Percentiles rank a stretch among this genome's conserved stretches.
Conservation (phyloP, 2,888 invertebrate species). For the Parnassius orleans region DNA sequence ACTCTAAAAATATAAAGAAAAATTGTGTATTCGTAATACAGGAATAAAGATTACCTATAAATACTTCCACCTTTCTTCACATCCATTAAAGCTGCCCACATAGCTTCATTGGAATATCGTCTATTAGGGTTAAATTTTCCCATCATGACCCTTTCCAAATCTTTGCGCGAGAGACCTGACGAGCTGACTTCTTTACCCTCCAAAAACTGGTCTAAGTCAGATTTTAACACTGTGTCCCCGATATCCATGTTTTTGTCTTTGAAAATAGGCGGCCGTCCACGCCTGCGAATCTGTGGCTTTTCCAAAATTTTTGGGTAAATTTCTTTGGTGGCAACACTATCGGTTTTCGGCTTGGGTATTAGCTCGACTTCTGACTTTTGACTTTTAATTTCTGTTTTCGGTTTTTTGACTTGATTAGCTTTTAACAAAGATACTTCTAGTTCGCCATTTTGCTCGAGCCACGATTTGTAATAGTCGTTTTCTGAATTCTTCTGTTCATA, state of each 20-base stretch:
- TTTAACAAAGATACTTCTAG: slow-evolving; percentile 70
- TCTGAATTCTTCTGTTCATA: slow-evolving; percentile 50
- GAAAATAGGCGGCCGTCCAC: slow-evolving; percentile 70
- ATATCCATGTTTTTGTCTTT: slow-evolving; percentile 71
- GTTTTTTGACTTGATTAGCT: slow-evolving; percentile 59
- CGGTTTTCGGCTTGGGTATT: slow-evolving; percentile 59
- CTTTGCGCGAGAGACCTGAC: slow-evolving; percentile 72
- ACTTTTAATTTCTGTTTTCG: slow-evolving; percentile 48
- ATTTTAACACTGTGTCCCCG: slow-evolving; percentile 69
- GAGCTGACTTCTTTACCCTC: slow-evolving; percentile 76
- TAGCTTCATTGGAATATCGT: slow-evolving; percentile 75
- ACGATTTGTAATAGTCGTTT: slow-evolving; percentile 73
- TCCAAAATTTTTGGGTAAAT: slow-evolving; percentile 54
- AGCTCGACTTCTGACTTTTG: slow-evolving; percentile 69
- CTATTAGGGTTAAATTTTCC: slow-evolving; percentile 77
- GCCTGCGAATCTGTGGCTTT: slow-evolving; percentile 54
- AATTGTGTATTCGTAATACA: background rate
- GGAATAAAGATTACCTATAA: slow-evolving; percentile 68
- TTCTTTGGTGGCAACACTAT: slow-evolving; percentile 48
- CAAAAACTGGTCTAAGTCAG: slow-evolving; percentile 74
- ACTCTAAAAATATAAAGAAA: background rate
- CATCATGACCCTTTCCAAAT: slow-evolving; percentile 76
- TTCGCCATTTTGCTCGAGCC: slow-evolving; percentile 75
- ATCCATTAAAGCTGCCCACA: slow-evolving; percentile 82
- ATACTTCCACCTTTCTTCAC: slow-evolving; percentile 82